Base-by-base conservation (phyloP, 2,113 vertebrate species). In the Alligator mississippiensis region DNA sequence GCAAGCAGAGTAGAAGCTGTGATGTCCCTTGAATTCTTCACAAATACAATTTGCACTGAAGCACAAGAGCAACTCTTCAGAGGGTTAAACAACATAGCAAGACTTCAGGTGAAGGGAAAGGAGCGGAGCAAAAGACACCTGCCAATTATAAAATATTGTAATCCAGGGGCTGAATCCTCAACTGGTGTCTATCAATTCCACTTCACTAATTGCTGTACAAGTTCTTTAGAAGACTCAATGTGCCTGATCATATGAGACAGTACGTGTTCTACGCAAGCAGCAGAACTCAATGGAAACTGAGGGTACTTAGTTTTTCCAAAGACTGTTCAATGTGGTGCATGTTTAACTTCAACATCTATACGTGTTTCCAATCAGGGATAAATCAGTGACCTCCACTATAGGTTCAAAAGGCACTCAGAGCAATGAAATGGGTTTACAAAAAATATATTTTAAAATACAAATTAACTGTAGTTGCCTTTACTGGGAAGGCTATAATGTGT, bases 391-490 rank as follows among this genome's bases (percentile, higher is more conserved):
- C 87, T 79, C 63, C 85, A 60, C 10, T 68, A 57, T 79, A 88
- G 66, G 63, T 60, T 84, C 47, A 92, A 63, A 68, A 82, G 85
- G 60, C 30, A 86, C 4, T 72, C 70, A 19, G 38, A 76, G 16
- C 64, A 47, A 94, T 82, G 88, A 89, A 90, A 54, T 5, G 87
- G 6, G 27, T 87, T 80, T 57, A 60, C 54, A 54, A 88, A 87
- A 91, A 93, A 75, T 34, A 82, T 9, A 77, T 47, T 82, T 95
- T 91, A 19, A 64, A 75, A 24, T 86, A 47, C 82, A 91, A 94
- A 93, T 90, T 10, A 93, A 85, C 16, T 85, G 47, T 76, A 92
- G 30, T 5, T 80, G 77, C 60, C 13, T 93, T 91, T 88, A 91
- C 82, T 93, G 60, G 27, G 70, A 47, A 91, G 68, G 57, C 66